Base-by-base conservation (phyloP, 2,888 invertebrate genomes). In the Oxyteleia sp. region DNA sequence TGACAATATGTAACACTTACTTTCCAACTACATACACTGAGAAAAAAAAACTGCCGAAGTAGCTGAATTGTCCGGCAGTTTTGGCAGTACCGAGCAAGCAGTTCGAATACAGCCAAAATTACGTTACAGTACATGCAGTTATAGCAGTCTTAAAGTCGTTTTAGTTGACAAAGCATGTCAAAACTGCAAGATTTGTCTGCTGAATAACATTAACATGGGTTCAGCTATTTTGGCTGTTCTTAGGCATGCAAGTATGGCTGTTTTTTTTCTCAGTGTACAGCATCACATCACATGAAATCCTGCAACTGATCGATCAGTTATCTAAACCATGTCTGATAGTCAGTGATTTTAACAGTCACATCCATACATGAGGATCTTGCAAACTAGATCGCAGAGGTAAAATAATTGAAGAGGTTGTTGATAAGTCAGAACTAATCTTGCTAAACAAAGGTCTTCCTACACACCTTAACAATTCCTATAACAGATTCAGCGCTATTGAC, bases 341-440 rank as follows among this genome's bases (percentile, higher is more conserved):
- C 0, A 88, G 87, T 4, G 82, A 84, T 11, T 86, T 89, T 11
- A 89, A 87, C 20, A 69, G 74, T 13, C 85, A 88, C 18, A 84
- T 79, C 11, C 38, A 18, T 0, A 10, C 68, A 0, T 86, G 86
- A 83, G 85, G 84, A 16, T 88, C 84, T 0, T 10, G 47, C 4
- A 71, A 81, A 45, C 57, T 29, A 1, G 85, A 87, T 49, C 29
- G 18, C 5, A 83, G 87, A 82, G 87, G 86, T 2, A 85, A 78
- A 76, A 79, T 59, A 32, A 53, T 89, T 4, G 84, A 87, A 64
- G 13, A 41, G 7, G 13, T 41, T 4, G 7, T 87, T 23, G 72
- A 86, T 7, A 20, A 82, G 8, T 26, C 23, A 8, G 71, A 87
- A 8, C 20, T 86, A 8, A 47, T 57, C 0, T 10, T 82, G 2